A percentile compares a stretch with the other conserved stretches of the same genome.
Conservation (phyloP, 64 coral and sea anemone genomes). For the Hydrozoanthus tunicans region DNA sequence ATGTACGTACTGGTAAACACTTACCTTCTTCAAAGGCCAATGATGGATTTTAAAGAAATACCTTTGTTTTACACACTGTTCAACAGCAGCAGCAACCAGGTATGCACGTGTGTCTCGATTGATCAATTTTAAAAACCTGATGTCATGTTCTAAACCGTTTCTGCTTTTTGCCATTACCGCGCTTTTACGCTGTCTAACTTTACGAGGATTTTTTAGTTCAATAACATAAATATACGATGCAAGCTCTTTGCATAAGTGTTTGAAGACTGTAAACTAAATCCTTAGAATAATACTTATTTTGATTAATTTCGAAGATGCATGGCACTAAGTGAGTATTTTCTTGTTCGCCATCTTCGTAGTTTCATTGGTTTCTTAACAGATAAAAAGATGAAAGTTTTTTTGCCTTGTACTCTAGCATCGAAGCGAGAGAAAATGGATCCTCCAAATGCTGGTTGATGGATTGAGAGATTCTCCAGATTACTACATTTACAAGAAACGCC, state of each 20-base stretch:
- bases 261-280: too few relatives aligned
- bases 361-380: too few relatives aligned
- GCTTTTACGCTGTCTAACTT: too few relatives aligned
- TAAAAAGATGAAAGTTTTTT: too few relatives aligned
- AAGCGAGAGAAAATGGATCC: slow-evolving; percentile 77
- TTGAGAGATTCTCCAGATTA: slow-evolving; percentile 83
- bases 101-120: neutral
- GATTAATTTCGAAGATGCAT: too few relatives aligned
- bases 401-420: slow-evolving; percentile 36
- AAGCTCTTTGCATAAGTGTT: too few relatives aligned
- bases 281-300: too few relatives aligned
- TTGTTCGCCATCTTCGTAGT: too few relatives aligned
- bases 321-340: too few relatives aligned
- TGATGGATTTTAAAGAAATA: slow-evolving; percentile 70
- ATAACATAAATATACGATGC: too few relatives aligned
- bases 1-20: slow-evolving; percentile 50
- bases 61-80: slow-evolving; percentile 85
- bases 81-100: slow-evolving; percentile 81
- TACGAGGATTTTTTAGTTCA: too few relatives aligned
- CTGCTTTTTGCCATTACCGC: too few relatives aligned
- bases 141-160: slow-evolving; percentile 73
- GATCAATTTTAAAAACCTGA: slow-evolving; percentile 68
- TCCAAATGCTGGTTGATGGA: slow-evolving; percentile 78
- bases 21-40: slow-evolving; percentile 61
- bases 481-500: slow-evolving; percentile 84